Evolutionary conservation across 2,888 invertebrate genomes (phyloP).

Genomic region (Scaptomyza caliginosa): DNA sequence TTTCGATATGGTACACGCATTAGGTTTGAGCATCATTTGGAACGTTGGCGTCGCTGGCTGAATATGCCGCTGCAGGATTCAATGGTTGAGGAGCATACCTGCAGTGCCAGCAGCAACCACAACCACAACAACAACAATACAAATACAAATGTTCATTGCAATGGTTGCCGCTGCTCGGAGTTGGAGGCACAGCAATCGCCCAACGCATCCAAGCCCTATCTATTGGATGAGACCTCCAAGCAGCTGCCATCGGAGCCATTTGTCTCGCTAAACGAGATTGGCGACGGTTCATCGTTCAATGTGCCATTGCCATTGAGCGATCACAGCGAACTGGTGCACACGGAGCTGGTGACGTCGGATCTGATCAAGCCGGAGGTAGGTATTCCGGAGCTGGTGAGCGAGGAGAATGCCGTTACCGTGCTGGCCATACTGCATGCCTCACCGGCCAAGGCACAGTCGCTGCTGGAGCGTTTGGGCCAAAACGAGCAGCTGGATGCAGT

Average conservation of each 20-base stretch:
- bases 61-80: constrained; percentile 67
- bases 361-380: constrained; percentile 39
- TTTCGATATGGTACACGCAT: constrained; percentile 74
- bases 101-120: background rate
- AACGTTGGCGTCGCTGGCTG: constrained; percentile 75
- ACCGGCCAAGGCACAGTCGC: constrained; percentile 55
- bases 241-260: constrained; percentile 58
- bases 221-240: constrained; percentile 43
- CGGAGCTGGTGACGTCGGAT: constrained; percentile 26
- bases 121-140: background rate
- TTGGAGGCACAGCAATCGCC: background rate
- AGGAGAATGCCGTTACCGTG: constrained; percentile 51
- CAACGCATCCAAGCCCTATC: constrained; percentile 35
- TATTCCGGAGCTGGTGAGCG: constrained; percentile 25
- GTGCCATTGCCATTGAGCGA: constrained; percentile 27
- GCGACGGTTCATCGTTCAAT: constrained; percentile 33
- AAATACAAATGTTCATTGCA: constrained; percentile 48
- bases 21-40: constrained; percentile 79
- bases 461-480: constrained; percentile 65
- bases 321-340: constrained; percentile 35
- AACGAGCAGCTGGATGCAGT: constrained; percentile 60
- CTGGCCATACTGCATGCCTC: constrained; percentile 66
- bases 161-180: constrained; percentile 52
- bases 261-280: constrained; percentile 48
- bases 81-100: background rate